phyloP scores from a whole-genome alignment of 2,113 vertebrate genomes.

The Oreochromis aureus region DNA sequence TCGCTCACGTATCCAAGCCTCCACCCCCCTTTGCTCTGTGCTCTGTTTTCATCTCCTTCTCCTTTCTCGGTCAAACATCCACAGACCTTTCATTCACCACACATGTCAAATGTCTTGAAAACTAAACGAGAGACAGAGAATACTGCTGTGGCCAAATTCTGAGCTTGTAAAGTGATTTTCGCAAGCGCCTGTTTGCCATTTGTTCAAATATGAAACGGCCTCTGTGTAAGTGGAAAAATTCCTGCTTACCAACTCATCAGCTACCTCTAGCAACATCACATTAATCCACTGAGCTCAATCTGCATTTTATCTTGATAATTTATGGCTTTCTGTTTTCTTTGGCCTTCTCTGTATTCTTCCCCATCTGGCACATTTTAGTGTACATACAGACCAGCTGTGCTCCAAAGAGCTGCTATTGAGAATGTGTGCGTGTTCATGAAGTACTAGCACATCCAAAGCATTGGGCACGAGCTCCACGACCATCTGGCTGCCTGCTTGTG shows the following conservation, averaged over 20 bases:
- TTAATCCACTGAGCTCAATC: background rate
- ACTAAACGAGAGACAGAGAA: background rate
- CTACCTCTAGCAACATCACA: background rate
- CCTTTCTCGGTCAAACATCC: background rate
- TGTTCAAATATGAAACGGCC: background rate
- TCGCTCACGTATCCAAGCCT: background rate
- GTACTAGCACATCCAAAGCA: constrained; percentile 13
- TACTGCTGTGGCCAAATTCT: background rate
- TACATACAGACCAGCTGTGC: constrained; percentile 38
- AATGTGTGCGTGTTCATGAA: background rate
- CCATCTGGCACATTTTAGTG: constrained; percentile 16
- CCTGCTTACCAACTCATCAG: background rate
- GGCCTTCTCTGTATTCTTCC: background rate
- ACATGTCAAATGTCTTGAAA: background rate
- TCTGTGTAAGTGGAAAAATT: background rate
- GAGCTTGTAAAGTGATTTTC: background rate
- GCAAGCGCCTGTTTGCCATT: background rate
- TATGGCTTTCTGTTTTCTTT: background rate
- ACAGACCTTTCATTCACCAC: background rate
- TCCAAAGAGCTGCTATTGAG: constrained; percentile 9
- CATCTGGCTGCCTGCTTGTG: constrained; percentile 55
- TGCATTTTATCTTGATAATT: background rate
- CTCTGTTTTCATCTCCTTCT: background rate
- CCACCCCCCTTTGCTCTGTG: background rate
- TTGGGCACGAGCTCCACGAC: constrained; percentile 9